phyloP scores from a whole-genome alignment of 2,113 vertebrate genomes.

The Eolophus roseicapilla region DNA sequence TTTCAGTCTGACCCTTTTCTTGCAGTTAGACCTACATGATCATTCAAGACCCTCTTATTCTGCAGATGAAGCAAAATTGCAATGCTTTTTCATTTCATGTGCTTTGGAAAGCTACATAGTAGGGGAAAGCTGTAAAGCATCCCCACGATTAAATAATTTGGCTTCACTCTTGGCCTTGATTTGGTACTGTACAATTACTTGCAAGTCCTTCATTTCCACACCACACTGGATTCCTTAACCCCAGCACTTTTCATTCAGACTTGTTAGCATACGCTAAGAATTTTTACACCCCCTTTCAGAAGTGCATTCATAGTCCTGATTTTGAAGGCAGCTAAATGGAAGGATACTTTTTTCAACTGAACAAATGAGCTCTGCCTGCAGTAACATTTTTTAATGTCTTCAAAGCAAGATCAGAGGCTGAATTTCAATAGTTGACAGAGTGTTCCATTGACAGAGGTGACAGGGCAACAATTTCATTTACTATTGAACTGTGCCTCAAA shows the following conservation, averaged over 20 bases:
- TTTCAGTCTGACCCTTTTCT: background rate
- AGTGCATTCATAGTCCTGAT: background rate
- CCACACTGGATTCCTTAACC: background rate
- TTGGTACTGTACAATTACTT: background rate
- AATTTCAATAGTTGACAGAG: background rate
- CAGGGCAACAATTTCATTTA: background rate
- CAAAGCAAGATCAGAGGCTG: background rate
- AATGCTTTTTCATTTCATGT: background rate
- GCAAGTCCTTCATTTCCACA: background rate
- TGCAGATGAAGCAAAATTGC: background rate
- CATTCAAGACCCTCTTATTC: background rate
- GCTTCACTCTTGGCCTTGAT: background rate
- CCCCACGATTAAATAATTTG: background rate
- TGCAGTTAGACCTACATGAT: background rate
- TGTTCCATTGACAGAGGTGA: background rate
- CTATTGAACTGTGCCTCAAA: conserved; percentile 9
- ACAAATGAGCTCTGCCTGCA: background rate
- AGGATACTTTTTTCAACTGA: background rate
- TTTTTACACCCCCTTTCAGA: background rate
- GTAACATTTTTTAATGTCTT: background rate
- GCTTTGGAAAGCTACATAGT: background rate
- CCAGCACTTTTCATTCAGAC: background rate
- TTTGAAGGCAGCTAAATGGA: background rate
- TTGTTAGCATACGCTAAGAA: background rate
- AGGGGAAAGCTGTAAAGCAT: background rate